A percentile compares a stretch with the other conserved stretches of the same genome.
Conservation (phyloP, 2,797 vertebrate species). For the Crax fasciolata region DNA sequence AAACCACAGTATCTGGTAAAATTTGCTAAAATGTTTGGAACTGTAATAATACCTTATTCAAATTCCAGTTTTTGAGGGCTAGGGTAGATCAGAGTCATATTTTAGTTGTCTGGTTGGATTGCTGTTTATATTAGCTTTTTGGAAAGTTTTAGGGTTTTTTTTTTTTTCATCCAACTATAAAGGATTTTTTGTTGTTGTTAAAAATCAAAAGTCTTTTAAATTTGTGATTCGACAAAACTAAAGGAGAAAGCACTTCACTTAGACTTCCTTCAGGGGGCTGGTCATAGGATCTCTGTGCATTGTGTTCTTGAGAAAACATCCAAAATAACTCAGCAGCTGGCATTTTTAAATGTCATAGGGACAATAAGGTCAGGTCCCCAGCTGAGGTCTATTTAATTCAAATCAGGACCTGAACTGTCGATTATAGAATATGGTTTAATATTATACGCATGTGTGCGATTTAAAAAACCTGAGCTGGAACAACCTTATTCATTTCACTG, state of each 20-base stretch:
- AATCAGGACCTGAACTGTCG: constrained; percentile 3
- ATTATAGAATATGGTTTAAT: background rate
- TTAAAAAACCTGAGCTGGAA: background rate
- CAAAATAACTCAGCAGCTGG: constrained; percentile 58
- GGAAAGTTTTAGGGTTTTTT: background rate
- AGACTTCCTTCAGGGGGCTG: background rate
- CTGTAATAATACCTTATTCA: background rate
- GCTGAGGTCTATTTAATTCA: constrained; percentile 30
- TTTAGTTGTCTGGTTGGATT: background rate
- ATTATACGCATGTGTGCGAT: background rate
- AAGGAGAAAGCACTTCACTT: background rate
- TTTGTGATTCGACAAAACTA: background rate
- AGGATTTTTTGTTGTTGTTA: background rate
- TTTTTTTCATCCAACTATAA: background rate
- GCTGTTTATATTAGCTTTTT: background rate
- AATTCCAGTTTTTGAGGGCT: background rate
- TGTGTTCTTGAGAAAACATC: constrained; percentile 46
- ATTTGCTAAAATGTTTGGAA: background rate
- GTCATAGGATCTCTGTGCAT: background rate
- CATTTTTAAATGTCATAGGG: constrained; percentile 27
- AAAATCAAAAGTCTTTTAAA: background rate
- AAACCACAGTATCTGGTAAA: background rate
- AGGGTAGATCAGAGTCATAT: background rate
- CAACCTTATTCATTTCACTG: background rate
- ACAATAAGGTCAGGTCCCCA: constrained; percentile 46